A percentile compares a stretch with the other conserved stretches of the same genome.
Conservation (phyloP, 2,113 vertebrate genomes). For the Rhinopomastus cyanomelas region DNA sequence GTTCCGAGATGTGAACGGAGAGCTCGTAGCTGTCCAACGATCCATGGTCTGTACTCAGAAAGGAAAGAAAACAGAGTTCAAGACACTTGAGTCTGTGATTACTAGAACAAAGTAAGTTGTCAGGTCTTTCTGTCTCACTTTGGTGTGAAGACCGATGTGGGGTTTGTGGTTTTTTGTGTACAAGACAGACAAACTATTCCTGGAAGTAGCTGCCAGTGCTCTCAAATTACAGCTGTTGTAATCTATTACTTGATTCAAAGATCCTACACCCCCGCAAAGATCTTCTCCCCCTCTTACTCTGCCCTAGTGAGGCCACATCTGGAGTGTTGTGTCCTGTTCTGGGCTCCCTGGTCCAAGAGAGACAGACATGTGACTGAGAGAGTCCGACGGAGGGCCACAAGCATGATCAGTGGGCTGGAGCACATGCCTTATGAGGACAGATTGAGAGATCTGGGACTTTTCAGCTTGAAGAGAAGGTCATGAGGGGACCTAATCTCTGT, state of each 20-base stretch:
- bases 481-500: too few relatives aligned
- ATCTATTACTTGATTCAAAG: not conserved
- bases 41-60: slow-evolving; percentile 95
- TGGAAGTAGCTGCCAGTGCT: not conserved
- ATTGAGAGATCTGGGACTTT: too few relatives aligned
- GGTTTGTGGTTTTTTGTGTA: not conserved
- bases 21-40: slow-evolving; percentile 85
- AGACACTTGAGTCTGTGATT: slow-evolving; percentile 94
- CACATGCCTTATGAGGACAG: too few relatives aligned
- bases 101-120: slow-evolving; percentile 85
- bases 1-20: slow-evolving; percentile 89
- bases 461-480: too few relatives aligned
- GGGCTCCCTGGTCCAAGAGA: too few relatives aligned
- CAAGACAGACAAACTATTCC: not conserved
- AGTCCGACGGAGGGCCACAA: too few relatives aligned
- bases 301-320: too few relatives aligned
- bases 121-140: not conserved
- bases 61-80: slow-evolving; percentile 91
- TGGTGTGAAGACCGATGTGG: not conserved
- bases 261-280: not conserved
- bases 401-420: too few relatives aligned
- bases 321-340: too few relatives aligned
- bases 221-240: not conserved
- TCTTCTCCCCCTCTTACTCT: too few relatives aligned
- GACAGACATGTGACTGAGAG: too few relatives aligned